Percentiles rank a stretch among this genome's conserved stretches.
phyloP scores from a whole-genome alignment of 2,888 invertebrate species.

The Caenorhabditis becei region DNA sequence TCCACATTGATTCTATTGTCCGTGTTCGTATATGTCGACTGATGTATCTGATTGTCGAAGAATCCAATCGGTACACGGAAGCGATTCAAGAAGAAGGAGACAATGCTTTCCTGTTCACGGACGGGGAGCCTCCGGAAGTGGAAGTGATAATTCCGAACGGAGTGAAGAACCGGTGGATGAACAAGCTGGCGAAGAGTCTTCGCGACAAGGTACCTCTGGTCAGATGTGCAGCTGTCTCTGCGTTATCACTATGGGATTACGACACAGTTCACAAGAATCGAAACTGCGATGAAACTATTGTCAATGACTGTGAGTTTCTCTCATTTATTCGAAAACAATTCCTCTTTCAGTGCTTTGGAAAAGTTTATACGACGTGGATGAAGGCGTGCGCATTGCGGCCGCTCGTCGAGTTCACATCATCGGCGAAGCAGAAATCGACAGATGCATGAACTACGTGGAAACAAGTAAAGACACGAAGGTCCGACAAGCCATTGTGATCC shows the following conservation, averaged over 20 bases:
- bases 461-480: slow-evolving; percentile 42
- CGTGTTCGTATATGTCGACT: slow-evolving; percentile 22
- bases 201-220: slow-evolving; percentile 49
- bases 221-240: slow-evolving; percentile 16
- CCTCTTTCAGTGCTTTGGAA: slow-evolving; percentile 40
- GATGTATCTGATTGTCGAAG: slow-evolving; percentile 27
- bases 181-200: slow-evolving; percentile 28
- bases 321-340: not conserved
- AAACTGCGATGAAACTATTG: slow-evolving; percentile 13
- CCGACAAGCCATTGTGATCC: slow-evolving; percentile 22
- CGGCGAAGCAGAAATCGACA: slow-evolving; percentile 37
- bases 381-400: slow-evolving; percentile 33
- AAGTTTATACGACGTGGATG: slow-evolving; percentile 53
- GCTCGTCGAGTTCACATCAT: slow-evolving; percentile 44
- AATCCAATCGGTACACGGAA: slow-evolving; percentile 32
- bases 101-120: slow-evolving; percentile 26
- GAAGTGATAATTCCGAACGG: slow-evolving; percentile 38
- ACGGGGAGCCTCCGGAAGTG: slow-evolving; percentile 15
- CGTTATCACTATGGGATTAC: slow-evolving; percentile 38
- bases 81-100: slow-evolving; percentile 39
- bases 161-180: slow-evolving; percentile 42
- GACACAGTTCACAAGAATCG: not conserved
- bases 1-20: slow-evolving; percentile 24
- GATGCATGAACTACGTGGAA: slow-evolving; percentile 47
- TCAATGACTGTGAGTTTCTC: slow-evolving; percentile 37